Evolutionary conservation across 2,797 vertebrate genomes (phyloP).

Genomic region (Helostoma temminkii): DNA sequence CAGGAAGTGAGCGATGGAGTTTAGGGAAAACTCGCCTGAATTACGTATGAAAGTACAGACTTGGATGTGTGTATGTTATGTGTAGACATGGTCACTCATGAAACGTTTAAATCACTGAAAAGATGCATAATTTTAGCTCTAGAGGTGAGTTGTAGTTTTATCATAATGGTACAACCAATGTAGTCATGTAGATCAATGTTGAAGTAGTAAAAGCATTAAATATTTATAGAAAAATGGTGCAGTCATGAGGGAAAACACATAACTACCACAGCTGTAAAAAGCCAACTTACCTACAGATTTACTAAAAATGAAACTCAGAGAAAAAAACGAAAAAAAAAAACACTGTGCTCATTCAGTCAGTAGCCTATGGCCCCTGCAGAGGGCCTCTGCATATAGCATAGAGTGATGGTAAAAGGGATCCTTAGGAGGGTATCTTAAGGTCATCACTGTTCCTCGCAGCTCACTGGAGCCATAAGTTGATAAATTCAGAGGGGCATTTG

Average conservation of each 20-base stretch:
- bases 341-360: constrained; percentile 30
- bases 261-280: constrained; percentile 17
- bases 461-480: constrained; percentile 85
- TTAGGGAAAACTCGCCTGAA: constrained; percentile 40
- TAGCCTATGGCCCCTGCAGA: constrained; percentile 59
- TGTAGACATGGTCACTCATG: background rate
- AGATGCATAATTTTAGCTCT: background rate
- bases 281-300: constrained; percentile 46
- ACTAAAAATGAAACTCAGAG: constrained; percentile 51
- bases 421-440: constrained; percentile 85
- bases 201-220: background rate
- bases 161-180: background rate
- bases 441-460: constrained; percentile 82
- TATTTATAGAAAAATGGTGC: constrained; percentile 12
- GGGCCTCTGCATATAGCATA: constrained; percentile 50
- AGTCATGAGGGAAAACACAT: constrained; percentile 20
- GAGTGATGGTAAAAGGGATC: constrained; percentile 77
- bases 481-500: constrained; percentile 87
- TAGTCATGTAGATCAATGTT: background rate
- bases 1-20: constrained; percentile 56
- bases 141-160: constrained; percentile 5
- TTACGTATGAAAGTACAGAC: constrained; percentile 28
- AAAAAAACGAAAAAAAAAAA: constrained; percentile 8
- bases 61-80: constrained; percentile 19
- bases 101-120: no score